Base-by-base conservation (phyloP, 1,140 invertebrate genomes). In the Euura saliciscinereae region DNA sequence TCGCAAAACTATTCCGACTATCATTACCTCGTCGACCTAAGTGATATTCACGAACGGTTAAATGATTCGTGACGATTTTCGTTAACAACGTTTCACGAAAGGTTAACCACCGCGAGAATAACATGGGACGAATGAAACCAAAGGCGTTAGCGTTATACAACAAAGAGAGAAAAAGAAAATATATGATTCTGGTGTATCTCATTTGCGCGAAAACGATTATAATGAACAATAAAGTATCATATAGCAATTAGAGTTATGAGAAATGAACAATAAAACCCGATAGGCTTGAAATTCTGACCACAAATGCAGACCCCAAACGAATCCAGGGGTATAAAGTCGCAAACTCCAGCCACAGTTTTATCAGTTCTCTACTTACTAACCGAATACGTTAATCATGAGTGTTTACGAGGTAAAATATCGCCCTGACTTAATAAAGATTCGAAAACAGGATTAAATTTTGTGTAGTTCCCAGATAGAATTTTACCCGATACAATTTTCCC, bases 211-310 rank as follows among this genome's bases (percentile, higher is more conserved):
- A 59, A 59, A 4, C 51, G 51, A 59, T 8, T 59, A 59, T 59
- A 59, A 59, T 59, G 51, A n/a, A 11, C 51, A 59, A 59, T 59
- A 59, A n/a, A n/a, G n/a, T n/a, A n/a, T n/a, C n/a, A 59, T 8
- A 11, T 4, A 59, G 51, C 13, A 59, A 59, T 59, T 59, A 59
- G 51, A 59, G 8, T 59, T 59, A 8, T 6, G 51, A 59, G 8
- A 59, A 59, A 59, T 59, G 51, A 59, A 59, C 8, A 59, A 59
- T 59, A 59, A 59, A 59, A 59, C 51, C 51, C 5, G 51, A 59
- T 59, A n/a, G 51, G 28, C 28, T 28, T 59, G 13, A 11, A 59
- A 59, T 59, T 6, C 10, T 11, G 8, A 0, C 2, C 13, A 11
- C 51, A n/a, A 59, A 51, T 59, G 1, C 51, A n/a, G 51, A 28